Evolutionary conservation across 1,140 invertebrate species (phyloP), one percentile per base, ranked within the genome.

Genomic region (Aricia agestis): DNA sequence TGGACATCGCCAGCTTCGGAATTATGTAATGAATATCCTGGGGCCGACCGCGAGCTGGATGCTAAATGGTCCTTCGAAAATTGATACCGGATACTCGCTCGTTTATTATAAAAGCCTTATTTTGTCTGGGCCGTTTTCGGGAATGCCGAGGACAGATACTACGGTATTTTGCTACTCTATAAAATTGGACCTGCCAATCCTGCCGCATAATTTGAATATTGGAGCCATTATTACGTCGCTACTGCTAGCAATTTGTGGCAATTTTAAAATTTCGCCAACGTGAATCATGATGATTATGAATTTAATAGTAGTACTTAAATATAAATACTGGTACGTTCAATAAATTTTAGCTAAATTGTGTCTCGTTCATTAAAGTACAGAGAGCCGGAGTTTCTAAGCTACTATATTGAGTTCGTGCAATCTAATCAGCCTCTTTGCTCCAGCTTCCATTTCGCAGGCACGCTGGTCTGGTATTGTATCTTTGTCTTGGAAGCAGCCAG

Each of bases 11-110:
- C 59, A 18, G 59, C 59, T 31, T 63, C 19, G 18, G 58, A 59
- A 63, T 63, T 52, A 52, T 52, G 45, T 52, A 52, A 52, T 52
- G 45, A 52, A 52, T 52, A 52, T 52, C 45, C 45, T 52, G 45
- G 45, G 45, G 45, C 45, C 45, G 11, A 52, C 45, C 45, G 45
- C 45, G 9, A 11, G 45, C 45, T 52, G 45, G 45, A 52, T 15
- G 45, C 45, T 52, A 52, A 52, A 52, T 52, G 45, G 45, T 52
- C 45, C 45, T 52, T 52, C 45, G 45, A 52, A 52, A 52, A 52
- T 52, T 52, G 45, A 52, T 52, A 52, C 45, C 45, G 45, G 45
- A 52, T 52, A 52, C 11, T 52, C 45, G 45, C 45, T 52, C 45
- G 45, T 52, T 52, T 52, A 52, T 52, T 52, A 52, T 52, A 52